Evolutionary conservation across 2,797 vertebrate species (phyloP).

Genomic region (Pelobates cultripes): DNA sequence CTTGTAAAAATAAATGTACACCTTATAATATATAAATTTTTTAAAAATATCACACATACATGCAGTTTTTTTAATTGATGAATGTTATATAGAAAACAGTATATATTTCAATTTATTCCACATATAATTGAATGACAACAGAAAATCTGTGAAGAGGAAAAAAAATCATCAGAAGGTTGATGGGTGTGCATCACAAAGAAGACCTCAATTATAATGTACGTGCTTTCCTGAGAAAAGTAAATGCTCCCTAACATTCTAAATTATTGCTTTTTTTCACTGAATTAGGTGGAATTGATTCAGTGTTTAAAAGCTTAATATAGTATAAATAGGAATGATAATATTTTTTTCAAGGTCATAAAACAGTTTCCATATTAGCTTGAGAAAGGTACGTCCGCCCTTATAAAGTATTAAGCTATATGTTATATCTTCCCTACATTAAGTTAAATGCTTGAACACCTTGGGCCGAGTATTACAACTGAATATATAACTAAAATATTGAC

Average conservation of each 20-base stretch:
- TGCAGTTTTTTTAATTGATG: background rate
- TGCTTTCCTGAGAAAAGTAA: conserved; percentile 58
- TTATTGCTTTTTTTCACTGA: conserved; percentile 63
- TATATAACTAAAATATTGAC: too few relatives aligned
- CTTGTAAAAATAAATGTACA: too few relatives aligned
- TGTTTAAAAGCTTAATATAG: conserved; percentile 58
- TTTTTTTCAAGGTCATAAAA: conserved; percentile 58
- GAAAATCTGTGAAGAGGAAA: background rate
- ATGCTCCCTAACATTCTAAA: conserved; percentile 64
- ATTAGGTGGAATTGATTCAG: conserved; percentile 60
- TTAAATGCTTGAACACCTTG: too few relatives aligned
- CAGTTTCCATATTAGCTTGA: conserved; percentile 41
- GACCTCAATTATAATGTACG: conserved; percentile 63
- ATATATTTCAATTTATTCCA: background rate
- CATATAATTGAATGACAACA: background rate
- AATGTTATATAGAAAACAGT: background rate
- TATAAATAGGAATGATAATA: conserved; percentile 60
- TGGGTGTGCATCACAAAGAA: conserved; percentile 56
- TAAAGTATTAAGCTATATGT: too few relatives aligned
- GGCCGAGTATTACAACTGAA: too few relatives aligned
- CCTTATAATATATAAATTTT: too few relatives aligned
- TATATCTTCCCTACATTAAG: too few relatives aligned
- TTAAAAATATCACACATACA: background rate
- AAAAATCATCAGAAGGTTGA: conserved; percentile 47
- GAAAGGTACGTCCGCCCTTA: background rate